These are phyloP conservation scores for Lasioglossum oenotherae DNA, from an alignment of 2,888 invertebrate species.

Conservation along the genomic window DNA sequence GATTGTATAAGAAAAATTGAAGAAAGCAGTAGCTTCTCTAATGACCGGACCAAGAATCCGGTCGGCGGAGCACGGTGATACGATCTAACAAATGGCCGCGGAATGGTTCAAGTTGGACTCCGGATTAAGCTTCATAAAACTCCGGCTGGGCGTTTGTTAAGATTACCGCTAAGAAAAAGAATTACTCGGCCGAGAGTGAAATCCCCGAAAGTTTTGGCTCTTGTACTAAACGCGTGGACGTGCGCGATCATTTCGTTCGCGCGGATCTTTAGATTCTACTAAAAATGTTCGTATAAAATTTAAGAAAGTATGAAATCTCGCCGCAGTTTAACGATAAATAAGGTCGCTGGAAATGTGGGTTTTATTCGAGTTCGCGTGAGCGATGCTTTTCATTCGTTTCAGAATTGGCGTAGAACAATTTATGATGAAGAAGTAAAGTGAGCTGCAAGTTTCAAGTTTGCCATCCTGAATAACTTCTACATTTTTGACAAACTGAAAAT, in stretches of 20 bases:
- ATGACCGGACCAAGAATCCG: neutral
- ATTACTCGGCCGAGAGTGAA: neutral
- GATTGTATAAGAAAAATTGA: neutral
- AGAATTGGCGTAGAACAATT: neutral
- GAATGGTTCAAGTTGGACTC: conserved; percentile 2
- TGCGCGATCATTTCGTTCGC: neutral
- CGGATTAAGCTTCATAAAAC: conserved; percentile 6
- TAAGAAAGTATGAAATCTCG: neutral
- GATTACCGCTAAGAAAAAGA: neutral
- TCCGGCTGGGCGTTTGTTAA: neutral
- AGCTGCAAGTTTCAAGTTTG: too few species aligned
- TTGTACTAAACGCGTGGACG: neutral
- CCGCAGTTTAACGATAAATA: neutral
- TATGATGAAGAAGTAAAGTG: neutral
- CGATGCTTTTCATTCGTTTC: neutral
- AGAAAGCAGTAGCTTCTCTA: neutral
- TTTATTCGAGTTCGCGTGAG: neutral
- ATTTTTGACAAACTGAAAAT: too few species aligned
- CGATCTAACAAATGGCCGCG: neutral
- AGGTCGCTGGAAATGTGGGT: neutral
- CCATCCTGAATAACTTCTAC: too few species aligned
- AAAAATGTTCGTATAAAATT: neutral
- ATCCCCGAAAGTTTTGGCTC: neutral
- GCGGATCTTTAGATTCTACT: neutral
- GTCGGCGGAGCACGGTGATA: neutral